Evolutionary conservation across 2,113 vertebrate genomes (phyloP).

Genomic region (Speoplatyrhinus poulsoni): DNA sequence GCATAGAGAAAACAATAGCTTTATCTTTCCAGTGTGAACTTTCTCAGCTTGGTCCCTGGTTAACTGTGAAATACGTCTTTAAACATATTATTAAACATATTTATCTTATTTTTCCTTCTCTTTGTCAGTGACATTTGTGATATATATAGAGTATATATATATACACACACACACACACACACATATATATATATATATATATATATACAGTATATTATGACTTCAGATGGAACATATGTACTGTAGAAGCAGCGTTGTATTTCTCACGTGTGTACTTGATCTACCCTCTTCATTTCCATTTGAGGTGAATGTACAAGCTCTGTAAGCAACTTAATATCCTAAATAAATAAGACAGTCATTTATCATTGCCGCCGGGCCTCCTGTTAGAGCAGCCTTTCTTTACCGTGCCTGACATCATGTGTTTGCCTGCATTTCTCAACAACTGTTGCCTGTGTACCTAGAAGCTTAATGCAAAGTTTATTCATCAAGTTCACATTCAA

Average conservation of each 20-base stretch:
- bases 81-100: slow-evolving; percentile 17
- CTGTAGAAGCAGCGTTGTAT: slow-evolving; percentile 2
- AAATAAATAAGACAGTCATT: slow-evolving; percentile 56
- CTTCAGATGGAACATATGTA: slow-evolving; percentile 28
- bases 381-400: slow-evolving; percentile 68
- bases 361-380: slow-evolving; percentile 68
- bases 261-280: slow-evolving; percentile 29
- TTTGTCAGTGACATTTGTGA: slow-evolving; percentile 47
- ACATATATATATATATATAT: not conserved
- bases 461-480: slow-evolving; percentile 56
- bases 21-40: not conserved
- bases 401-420: slow-evolving; percentile 72
- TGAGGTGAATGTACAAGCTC: slow-evolving; percentile 65
- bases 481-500: slow-evolving; percentile 63
- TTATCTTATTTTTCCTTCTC: slow-evolving; percentile 41
- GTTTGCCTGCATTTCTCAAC: slow-evolving; percentile 66
- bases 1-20: not conserved
- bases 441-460: slow-evolving; percentile 63
- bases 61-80: not conserved
- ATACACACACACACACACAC: not conserved
- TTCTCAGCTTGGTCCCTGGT: not conserved
- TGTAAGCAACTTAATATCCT: slow-evolving; percentile 58
- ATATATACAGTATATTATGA: slow-evolving; percentile 29
- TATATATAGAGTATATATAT: slow-evolving; percentile 1
- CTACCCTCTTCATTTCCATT: slow-evolving; percentile 41